Conservation (phyloP, 2,113 vertebrate genomes). For the Sprattus sprattus region DNA sequence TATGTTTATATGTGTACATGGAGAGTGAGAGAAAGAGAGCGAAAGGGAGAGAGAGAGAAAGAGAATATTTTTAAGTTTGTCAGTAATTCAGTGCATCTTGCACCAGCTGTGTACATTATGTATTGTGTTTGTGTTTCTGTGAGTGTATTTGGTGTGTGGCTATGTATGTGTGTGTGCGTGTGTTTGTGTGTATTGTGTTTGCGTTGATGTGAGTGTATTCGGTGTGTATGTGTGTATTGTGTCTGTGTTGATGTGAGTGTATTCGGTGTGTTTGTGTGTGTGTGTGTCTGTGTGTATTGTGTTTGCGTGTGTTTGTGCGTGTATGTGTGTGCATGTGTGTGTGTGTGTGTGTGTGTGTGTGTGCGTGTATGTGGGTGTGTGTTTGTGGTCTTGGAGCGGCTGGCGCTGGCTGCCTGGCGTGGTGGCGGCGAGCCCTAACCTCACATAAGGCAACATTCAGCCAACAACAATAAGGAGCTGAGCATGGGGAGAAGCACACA, state of each 20-base stretch:
- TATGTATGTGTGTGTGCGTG: not conserved
- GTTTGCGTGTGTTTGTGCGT: not conserved
- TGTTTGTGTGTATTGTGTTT: not conserved
- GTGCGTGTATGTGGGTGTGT: not conserved
- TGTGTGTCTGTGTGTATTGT: not conserved
- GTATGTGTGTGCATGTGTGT: not conserved
- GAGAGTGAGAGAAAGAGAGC: not conserved
- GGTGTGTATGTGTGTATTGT: not conserved
- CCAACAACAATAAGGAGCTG: conserved; percentile 39
- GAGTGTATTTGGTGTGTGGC: no score
- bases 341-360: not conserved
- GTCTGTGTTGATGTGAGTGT: not conserved
- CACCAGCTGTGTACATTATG: not conserved
- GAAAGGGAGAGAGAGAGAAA: not conserved
- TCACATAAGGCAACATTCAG: conserved; percentile 43
- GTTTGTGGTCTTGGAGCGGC: not conserved
- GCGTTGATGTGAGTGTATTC: not conserved
- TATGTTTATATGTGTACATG: not conserved
- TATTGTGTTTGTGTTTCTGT: not conserved
- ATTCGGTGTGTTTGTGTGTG: not conserved
- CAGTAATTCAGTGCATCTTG: not conserved
- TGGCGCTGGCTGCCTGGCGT: not conserved
- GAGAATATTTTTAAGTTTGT: not conserved
- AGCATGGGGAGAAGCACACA: conserved; percentile 36
- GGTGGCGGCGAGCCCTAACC: conserved; percentile 20